A percentile compares a stretch with the other conserved stretches of the same genome.
phyloP scores from a whole-genome alignment of 2,888 invertebrate species.

The Aleiodes alternator region DNA sequence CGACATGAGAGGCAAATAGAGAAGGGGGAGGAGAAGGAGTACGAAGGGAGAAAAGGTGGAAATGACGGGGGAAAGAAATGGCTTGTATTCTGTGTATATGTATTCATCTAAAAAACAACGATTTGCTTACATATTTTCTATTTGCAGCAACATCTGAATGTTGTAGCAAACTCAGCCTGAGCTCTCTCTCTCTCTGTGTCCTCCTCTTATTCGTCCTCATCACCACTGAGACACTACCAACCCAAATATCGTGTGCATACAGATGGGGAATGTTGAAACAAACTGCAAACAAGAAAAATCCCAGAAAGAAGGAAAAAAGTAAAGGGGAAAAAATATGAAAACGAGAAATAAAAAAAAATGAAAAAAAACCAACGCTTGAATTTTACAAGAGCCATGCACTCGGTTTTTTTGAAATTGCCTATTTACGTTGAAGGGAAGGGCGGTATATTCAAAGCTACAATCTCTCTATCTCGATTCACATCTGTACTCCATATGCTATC shows the following conservation, averaged over 20 bases:
- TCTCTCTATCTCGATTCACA: slow-evolving; percentile 22
- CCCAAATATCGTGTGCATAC: slow-evolving; percentile 34
- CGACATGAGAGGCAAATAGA: slow-evolving; percentile 28
- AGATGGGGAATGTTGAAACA: slow-evolving; percentile 43
- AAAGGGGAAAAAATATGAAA: slow-evolving; percentile 10
- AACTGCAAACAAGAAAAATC: slow-evolving; percentile 41
- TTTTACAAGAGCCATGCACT: slow-evolving; percentile 61
- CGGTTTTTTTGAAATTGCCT: slow-evolving; percentile 62
- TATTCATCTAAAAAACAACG: slow-evolving; percentile 18
- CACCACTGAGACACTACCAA: slow-evolving; percentile 27
- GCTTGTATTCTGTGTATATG: neutral
- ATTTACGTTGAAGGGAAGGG: slow-evolving; percentile 41
- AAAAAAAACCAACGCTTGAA: slow-evolving; percentile 53
- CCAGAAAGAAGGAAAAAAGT: slow-evolving; percentile 8
- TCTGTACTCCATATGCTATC: slow-evolving; percentile 7
- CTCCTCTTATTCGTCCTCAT: neutral
- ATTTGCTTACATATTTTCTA: slow-evolving; percentile 34
- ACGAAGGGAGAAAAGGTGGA: neutral
- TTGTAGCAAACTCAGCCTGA: slow-evolving; percentile 1
- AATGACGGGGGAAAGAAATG: neutral
- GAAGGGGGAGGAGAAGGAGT: neutral
- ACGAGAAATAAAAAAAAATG: neutral
- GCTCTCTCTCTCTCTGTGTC: too few species aligned
- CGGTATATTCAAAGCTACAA: slow-evolving; percentile 40
- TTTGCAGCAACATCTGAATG: slow-evolving; percentile 35